Evolutionary conservation across 1,140 invertebrate genomes (phyloP).

Genomic region (Leptopilina boulardi): DNA sequence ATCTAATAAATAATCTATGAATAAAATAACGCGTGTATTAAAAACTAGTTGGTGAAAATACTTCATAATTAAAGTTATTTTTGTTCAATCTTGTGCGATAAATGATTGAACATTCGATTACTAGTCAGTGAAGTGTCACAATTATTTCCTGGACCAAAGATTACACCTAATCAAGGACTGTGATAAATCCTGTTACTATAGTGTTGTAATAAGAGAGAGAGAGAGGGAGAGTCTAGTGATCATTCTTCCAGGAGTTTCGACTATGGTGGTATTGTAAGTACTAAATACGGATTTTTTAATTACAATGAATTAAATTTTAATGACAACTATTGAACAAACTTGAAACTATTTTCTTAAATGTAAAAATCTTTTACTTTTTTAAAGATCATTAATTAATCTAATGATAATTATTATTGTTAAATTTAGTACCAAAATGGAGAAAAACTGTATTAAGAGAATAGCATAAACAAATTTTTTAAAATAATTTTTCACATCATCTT

Average conservation of each 20-base stretch:
- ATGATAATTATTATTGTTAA: too few relatives aligned
- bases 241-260: slow-evolving; percentile 60
- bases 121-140: slow-evolving; percentile 48
- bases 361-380: too few relatives aligned
- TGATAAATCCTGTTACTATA: slow-evolving; percentile 4
- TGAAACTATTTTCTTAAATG: neutral
- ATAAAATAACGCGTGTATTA: neutral
- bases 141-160: slow-evolving; percentile 36
- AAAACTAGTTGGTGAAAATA: neutral
- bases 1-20: neutral
- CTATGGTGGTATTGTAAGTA: slow-evolving; percentile 75
- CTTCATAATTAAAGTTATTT: neutral
- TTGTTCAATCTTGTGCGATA: neutral
- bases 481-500: too few relatives aligned
- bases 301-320: neutral
- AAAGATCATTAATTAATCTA: too few relatives aligned
- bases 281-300: neutral
- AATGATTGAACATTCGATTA: neutral
- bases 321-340: neutral
- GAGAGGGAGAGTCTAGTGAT: slow-evolving; percentile 42
- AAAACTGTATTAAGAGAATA: too few relatives aligned
- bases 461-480: too few relatives aligned
- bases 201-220: too few relatives aligned
- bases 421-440: too few relatives aligned
- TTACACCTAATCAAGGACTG: neutral